A percentile compares a stretch with the other conserved stretches of the same genome.
These are phyloP conservation scores for Trididemnum miniatum DNA, from an alignment of 23 tunicate genomes.

Conservation along the genomic window DNA sequence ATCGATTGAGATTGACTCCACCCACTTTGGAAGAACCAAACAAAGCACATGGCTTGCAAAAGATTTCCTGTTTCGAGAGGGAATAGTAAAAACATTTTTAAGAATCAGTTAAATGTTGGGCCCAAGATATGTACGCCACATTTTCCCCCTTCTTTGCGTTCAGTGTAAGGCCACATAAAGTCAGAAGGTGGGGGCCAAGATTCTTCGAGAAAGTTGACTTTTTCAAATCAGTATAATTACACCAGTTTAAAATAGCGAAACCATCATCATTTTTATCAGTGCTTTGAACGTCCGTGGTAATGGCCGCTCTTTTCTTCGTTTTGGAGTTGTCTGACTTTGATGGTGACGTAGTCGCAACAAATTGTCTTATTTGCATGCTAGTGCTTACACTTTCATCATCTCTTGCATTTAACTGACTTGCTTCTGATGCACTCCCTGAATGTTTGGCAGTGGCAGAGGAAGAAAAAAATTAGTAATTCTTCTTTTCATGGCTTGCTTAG, in stretches of 20 bases:
- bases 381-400: neutral
- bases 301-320: neutral
- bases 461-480: neutral
- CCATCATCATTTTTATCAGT: neutral
- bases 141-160: neutral
- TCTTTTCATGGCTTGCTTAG: neutral
- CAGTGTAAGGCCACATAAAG: neutral
- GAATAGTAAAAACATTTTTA: neutral
- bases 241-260: neutral
- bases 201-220: neutral
- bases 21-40: neutral
- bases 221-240: neutral
- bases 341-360: neutral
- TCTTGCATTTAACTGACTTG: neutral
- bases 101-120: neutral
- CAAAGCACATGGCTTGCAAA: constrained; percentile 3
- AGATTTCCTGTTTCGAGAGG: neutral
- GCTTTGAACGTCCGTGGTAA: neutral
- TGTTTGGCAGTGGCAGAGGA: neutral
- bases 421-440: neutral
- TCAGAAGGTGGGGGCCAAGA: neutral
- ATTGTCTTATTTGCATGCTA: neutral
- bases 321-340: neutral
- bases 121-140: neutral
- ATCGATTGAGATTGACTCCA: neutral